Evolutionary conservation across 2,797 vertebrate genomes (phyloP).

Genomic region (Muscicapa comitata): DNA sequence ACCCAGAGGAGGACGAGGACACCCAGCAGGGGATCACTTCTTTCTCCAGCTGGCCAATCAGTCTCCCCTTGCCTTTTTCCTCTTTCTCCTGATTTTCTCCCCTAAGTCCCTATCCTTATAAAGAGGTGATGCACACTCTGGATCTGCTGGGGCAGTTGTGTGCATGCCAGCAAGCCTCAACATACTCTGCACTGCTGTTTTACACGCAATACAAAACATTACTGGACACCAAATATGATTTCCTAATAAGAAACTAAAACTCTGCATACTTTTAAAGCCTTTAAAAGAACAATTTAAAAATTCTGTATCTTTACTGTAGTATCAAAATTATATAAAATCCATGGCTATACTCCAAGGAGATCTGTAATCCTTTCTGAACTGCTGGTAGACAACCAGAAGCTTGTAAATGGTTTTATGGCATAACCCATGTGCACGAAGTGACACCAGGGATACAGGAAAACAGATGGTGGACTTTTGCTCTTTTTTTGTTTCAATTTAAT

Average conservation of each 20-base stretch:
- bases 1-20: rapidly evolving
- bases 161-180: rapidly evolving
- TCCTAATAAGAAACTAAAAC: neutral
- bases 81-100: neutral
- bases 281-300: neutral
- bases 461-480: neutral
- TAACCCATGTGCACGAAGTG: neutral
- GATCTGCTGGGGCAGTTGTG: neutral
- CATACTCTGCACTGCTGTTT: neutral
- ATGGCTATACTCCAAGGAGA: neutral
- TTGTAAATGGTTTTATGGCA: neutral
- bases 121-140: neutral
- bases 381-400: neutral
- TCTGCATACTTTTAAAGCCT: neutral
- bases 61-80: neutral
- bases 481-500: neutral
- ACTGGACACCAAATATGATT: neutral
- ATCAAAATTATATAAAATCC: neutral
- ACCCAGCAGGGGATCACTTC: neutral
- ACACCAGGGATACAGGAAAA: neutral
- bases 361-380: neutral
- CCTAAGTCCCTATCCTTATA: rapidly evolving
- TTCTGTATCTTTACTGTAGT: neutral
- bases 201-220: neutral
- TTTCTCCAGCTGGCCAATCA: neutral